Evolutionary conservation across 1,140 invertebrate genomes (phyloP), one percentile per base, ranked within the genome.

Genomic region (Macrotrachela quadricornifera): DNA sequence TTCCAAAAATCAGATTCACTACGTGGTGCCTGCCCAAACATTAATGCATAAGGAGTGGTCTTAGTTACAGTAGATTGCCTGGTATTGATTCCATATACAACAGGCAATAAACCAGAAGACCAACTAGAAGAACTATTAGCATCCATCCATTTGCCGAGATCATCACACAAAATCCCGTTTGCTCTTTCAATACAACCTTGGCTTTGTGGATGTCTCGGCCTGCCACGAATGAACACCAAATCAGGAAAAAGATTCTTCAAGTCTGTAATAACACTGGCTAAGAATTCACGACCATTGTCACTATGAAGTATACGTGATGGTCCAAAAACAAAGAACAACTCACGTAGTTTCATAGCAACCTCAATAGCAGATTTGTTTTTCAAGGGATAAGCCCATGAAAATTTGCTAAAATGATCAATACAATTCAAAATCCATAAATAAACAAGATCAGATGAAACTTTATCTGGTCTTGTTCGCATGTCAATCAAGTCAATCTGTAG

Each of bases 241-340:
- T 58, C 49, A 15, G 53, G 55, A 44, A 53, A 59, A 14, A 60
- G 15, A 10, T 49, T 10, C 43, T 56, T 58, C 18, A 62, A 47
- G 17, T 57, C 58, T 30, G 13, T 40, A 14, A 60, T 54, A n/a
- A 60, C 39, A 13, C 39, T 9, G n/a, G 47, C 50, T 12, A 59
- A 49, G 42, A 61, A 61, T 48, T 62, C 58, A 15, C 17, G 14
- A 13, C 60, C 57, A 50, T 59, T 61, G 49, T 61, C 57, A 30
- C 36, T 46, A 18, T 62, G 60, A 9, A 61, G 44, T 44, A 61
- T 60, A 30, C 17, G 9, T 15, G 59, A 58, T 12, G 59, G 56
- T 30, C 60, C 59, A 49, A 61, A 50, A 9, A 56, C 3, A n/a
- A 50, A 15, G 38, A 59, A 59, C 6, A 59, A 50, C n/a, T 59